Conservation (phyloP, 1,140 invertebrate genomes). For the Ectropis grisescens region DNA sequence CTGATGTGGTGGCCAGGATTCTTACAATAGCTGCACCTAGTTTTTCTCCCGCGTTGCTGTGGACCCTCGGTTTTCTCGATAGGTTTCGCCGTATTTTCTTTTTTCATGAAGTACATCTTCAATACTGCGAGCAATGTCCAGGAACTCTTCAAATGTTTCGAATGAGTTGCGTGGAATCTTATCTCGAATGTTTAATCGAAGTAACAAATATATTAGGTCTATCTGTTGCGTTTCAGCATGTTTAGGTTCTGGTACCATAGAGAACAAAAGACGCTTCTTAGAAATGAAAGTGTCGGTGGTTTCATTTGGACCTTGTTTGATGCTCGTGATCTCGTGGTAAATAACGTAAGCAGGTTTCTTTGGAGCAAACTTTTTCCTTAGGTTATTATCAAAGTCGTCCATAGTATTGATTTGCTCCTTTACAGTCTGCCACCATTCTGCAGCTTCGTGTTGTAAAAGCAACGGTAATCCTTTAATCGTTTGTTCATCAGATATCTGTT, state of each 20-base stretch:
- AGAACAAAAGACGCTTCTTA: slow-evolving; percentile 10
- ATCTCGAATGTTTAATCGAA: neutral
- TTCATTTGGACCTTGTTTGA: slow-evolving; percentile 3
- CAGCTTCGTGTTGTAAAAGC: slow-evolving; percentile 6
- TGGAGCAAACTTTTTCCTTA: slow-evolving; percentile 7
- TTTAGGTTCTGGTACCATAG: slow-evolving; percentile 7
- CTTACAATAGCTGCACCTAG: neutral
- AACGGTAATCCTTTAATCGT: too few species aligned
- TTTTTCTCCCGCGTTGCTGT: neutral
- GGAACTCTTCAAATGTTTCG: neutral
- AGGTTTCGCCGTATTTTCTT: neutral
- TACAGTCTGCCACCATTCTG: slow-evolving; percentile 6
- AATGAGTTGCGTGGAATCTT: neutral
- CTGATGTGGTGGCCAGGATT: neutral
- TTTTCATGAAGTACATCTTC: neutral
- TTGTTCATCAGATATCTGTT: too few species aligned
- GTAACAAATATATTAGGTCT: neutral
- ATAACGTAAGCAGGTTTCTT: slow-evolving; percentile 8
- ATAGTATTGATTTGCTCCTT: slow-evolving; percentile 2
- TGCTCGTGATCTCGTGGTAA: slow-evolving; percentile 10
- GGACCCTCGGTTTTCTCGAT: neutral
- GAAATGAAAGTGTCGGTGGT: slow-evolving; percentile 13
- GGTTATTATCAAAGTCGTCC: slow-evolving; percentile 1
- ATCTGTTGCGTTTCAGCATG: neutral
- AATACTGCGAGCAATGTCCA: neutral